phyloP scores from a whole-genome alignment of 2,888 invertebrate genomes.

The Caprella mutica region DNA sequence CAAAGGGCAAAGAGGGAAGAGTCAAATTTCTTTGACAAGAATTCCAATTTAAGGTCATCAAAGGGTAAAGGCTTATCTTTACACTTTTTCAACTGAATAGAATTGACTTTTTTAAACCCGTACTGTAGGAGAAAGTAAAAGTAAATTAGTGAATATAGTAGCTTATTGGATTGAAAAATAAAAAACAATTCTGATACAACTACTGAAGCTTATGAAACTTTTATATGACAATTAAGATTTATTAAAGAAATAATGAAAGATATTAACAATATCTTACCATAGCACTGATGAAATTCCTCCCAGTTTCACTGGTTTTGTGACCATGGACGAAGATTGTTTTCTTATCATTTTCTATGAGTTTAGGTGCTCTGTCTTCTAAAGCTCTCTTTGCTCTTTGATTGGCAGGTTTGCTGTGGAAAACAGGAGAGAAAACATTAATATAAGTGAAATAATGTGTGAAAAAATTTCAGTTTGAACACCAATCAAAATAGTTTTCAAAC shows the following conservation, averaged over 20 bases:
- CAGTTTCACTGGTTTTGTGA: slow-evolving; percentile 59
- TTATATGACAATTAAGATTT: too few species aligned
- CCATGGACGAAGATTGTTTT: slow-evolving; percentile 74
- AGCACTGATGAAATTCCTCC: slow-evolving; percentile 19
- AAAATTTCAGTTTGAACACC: too few species aligned
- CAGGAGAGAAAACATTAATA: too few species aligned
- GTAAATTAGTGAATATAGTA: too few species aligned
- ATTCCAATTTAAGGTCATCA: slow-evolving; percentile 1
- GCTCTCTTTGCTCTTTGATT: slow-evolving; percentile 78
- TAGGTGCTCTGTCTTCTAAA: slow-evolving; percentile 67
- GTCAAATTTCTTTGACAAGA: slow-evolving; percentile 62
- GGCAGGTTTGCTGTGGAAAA: slow-evolving; percentile 62
- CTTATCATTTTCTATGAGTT: slow-evolving; percentile 77
- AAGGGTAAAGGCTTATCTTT: slow-evolving; percentile 12
- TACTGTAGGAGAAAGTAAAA: slow-evolving; percentile 10
- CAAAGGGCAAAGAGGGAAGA: slow-evolving; percentile 80
- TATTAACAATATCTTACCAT: too few species aligned
- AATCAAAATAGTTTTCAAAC: too few species aligned
- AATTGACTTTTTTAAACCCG: slow-evolving; percentile 12
- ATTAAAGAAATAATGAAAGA: too few species aligned
- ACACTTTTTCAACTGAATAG: slow-evolving; percentile 2
- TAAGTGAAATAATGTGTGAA: too few species aligned
- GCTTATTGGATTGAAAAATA: too few species aligned
- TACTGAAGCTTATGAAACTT: too few species aligned
- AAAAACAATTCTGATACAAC: too few species aligned